Conservation (phyloP, 2,797 vertebrate species). For the Luscinia megarhynchos region DNA sequence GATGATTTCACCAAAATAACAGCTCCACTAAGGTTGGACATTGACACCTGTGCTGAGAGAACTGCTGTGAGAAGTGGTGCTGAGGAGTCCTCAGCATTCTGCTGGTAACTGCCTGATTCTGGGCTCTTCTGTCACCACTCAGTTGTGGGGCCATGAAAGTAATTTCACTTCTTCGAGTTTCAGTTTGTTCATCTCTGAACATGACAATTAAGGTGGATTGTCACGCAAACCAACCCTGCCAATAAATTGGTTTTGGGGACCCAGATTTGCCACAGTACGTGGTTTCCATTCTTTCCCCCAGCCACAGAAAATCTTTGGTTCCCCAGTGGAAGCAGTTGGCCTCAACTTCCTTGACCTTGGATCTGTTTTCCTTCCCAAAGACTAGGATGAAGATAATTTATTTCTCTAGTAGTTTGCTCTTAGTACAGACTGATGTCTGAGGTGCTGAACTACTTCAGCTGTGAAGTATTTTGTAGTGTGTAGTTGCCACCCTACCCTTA, state of each 20-base stretch:
- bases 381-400: background rate
- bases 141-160: background rate
- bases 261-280: background rate
- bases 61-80: background rate
- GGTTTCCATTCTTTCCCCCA: background rate
- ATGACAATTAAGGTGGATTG: background rate
- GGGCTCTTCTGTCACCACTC: background rate
- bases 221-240: accelerated
- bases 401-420: background rate
- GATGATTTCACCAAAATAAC: background rate
- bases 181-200: background rate
- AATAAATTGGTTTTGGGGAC: background rate
- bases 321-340: background rate
- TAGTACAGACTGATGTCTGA: background rate
- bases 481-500: background rate
- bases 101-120: background rate
- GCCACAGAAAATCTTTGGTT: background rate
- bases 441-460: background rate
- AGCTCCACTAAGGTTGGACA: background rate
- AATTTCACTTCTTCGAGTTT: background rate
- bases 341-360: background rate
- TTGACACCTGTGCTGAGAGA: background rate
- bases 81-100: background rate
- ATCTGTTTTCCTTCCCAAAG: background rate
- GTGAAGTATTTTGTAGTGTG: background rate